phyloP scores from a whole-genome alignment of 1,140 invertebrate species.

The Nylanderia fulva region DNA sequence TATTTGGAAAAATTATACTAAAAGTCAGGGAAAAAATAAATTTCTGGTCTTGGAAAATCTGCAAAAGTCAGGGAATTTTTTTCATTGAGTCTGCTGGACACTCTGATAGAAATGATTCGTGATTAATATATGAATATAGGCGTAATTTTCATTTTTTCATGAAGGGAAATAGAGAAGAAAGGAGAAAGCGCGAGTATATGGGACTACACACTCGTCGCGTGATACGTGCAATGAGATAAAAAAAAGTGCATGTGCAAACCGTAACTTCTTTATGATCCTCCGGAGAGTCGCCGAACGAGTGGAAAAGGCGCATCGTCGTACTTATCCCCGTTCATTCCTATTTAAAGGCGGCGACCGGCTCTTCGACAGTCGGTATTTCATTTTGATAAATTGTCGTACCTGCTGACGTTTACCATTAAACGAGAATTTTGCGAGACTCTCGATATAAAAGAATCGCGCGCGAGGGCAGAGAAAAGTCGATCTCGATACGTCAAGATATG shows the following conservation, averaged over 20 bases:
- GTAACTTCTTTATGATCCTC: slow-evolving; percentile 76
- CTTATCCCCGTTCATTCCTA: slow-evolving; percentile 63
- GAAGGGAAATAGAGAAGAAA: background rate
- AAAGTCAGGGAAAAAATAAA: no score
- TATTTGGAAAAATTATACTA: no score
- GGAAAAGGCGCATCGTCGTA: slow-evolving; percentile 57
- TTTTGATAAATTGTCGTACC: slow-evolving; percentile 47
- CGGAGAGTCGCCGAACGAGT: slow-evolving; percentile 64
- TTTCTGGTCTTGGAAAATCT: no score
- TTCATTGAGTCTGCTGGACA: no score
- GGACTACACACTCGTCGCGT: background rate
- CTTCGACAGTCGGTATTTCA: slow-evolving; percentile 50
- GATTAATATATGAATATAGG: slow-evolving; percentile 20
- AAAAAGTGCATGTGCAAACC: slow-evolving; percentile 73
- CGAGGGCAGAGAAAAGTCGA: background rate
- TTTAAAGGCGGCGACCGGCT: slow-evolving; percentile 44
- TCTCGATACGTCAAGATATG: slow-evolving; percentile 8
- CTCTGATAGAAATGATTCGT: slow-evolving; percentile 6
- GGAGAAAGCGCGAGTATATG: slow-evolving; percentile 9
- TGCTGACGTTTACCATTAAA: slow-evolving; percentile 49
- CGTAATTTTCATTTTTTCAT: slow-evolving; percentile 18
- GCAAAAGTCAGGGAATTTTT: no score
- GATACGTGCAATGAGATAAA: slow-evolving; percentile 60
- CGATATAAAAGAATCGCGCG: slow-evolving; percentile 8
- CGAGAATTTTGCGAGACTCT: slow-evolving; percentile 25